These are phyloP conservation scores for Eucidaris tribuloides DNA, from an alignment of 35 echinoderm and acorn worm species.

Conservation along the genomic window DNA sequence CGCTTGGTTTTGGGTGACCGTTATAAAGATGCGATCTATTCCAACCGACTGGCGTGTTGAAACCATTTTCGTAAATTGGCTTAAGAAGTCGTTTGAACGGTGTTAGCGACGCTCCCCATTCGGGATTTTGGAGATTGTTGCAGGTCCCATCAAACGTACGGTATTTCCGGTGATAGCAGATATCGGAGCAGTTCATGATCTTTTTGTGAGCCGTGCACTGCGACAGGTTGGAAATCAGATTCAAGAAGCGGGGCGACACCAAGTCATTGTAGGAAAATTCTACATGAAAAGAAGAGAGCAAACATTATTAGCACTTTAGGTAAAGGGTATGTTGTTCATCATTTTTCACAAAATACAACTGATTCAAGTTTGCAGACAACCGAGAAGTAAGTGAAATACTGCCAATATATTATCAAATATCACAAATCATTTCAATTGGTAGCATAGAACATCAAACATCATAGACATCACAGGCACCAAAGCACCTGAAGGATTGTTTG, in stretches of 20 bases:
- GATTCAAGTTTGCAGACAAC: neutral
- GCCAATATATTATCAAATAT: too few relatives aligned
- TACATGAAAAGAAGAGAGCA: conserved; percentile 26
- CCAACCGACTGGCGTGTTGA: conserved; percentile 98
- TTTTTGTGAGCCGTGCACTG: conserved; percentile 75
- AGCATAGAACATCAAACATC: too few relatives aligned
- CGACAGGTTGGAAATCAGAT: conserved; percentile 84
- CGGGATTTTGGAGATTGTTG: conserved; percentile 87
- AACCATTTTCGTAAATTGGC: conserved; percentile 97
- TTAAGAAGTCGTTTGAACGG: conserved; percentile 88
- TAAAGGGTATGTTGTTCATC: too few relatives aligned
- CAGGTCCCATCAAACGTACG: conserved; percentile 92
- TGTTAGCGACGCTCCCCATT: conserved; percentile 90
- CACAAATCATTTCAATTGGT: too few relatives aligned
- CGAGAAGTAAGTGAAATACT: too few relatives aligned
- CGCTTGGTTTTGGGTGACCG: conserved; percentile 72
- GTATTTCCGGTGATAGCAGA: conserved; percentile 93
- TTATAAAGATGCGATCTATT: conserved; percentile 80
- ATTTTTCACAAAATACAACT: too few relatives aligned
- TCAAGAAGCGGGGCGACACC: conserved; percentile 78
- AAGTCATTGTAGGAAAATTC: conserved; percentile 90
- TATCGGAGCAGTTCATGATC: conserved; percentile 84
- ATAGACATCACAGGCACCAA: too few relatives aligned
- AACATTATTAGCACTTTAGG: too few relatives aligned
- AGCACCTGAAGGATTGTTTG: too few relatives aligned